Evolutionary conservation across 64 coral and sea anemone species (phyloP), one percentile per base, ranked within the genome.

Genomic region (Platygyra sinensis): DNA sequence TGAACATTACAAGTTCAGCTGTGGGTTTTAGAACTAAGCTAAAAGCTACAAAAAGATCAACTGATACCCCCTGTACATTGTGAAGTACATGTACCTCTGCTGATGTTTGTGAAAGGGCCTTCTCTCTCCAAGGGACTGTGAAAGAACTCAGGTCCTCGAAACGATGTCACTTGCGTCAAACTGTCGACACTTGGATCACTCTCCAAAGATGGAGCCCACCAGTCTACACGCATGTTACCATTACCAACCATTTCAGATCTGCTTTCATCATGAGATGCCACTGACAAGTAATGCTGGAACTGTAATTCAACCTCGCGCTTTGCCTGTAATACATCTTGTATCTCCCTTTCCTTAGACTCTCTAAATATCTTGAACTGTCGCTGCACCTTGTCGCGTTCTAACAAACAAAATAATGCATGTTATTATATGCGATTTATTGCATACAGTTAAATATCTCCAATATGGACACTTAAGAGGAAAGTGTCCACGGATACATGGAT

Each of bases 301-400:
- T 79, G 84, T 6, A 79, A 20, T 49, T 92, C 82, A 36, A 87
- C 28, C 27, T 86, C 90, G 6, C 60, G 73, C 8, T 75, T 80
- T 14, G 83, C 80, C 67, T 78, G 74, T 14, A 92, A 27, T 38
- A 83, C 25, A 51, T 92, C 90, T 38, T 92, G 90, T 33, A 92
- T 87, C 30, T 92, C 90, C 16, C 86, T 69, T n/a, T 92, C 90
- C 60, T 87, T 92, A 30, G 90, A 30, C 80, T 92, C 90, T 79
- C 90, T 55, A 31, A 78, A 92, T 12, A 92, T 72, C 39, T 92
- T 92, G 83, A 92, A 92, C 36, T 92, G 90, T 19, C 90, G 59
- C 64, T 87, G 82, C 59, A 92, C 90, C 69, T 79, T 92, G 72
- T 92, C 90, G 20, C 90, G 52, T 69, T 92, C 90, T 92, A 77